These are phyloP conservation scores for Gymnobelideus leadbeateri DNA, from an alignment of 2,113 vertebrate genomes.

Conservation along the genomic window DNA sequence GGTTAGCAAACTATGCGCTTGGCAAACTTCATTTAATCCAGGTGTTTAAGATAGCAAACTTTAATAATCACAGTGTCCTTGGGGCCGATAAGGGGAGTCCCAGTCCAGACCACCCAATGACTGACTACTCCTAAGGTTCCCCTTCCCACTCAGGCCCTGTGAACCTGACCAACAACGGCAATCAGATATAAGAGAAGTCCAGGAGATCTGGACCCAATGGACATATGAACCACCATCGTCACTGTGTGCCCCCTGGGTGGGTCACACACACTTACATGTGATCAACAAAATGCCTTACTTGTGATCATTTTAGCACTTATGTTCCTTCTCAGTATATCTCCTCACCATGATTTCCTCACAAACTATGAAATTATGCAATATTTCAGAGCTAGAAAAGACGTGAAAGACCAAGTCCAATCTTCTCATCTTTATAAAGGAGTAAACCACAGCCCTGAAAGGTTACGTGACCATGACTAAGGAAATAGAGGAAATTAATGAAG, in stretches of 20 bases:
- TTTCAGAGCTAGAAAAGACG: not conserved
- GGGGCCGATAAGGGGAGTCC: not conserved
- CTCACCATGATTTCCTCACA: not conserved
- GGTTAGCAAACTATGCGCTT: not conserved
- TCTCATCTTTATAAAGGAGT: not conserved
- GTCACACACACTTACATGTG: not conserved
- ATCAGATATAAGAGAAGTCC: not conserved
- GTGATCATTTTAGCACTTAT: not conserved
- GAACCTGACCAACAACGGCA: not conserved
- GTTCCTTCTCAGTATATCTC: not conserved
- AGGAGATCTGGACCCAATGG: not conserved
- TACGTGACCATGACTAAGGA: not conserved
- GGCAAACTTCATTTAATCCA: not conserved
- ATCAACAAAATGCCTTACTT: not conserved
- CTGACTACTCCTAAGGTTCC: not conserved
- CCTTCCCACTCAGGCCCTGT: not conserved
- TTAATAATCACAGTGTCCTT: not conserved
- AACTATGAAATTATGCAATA: not conserved
- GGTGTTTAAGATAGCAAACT: not conserved
- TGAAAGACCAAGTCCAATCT: not conserved
- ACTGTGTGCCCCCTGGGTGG: not conserved
- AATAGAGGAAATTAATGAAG: not conserved
- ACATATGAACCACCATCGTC: not conserved
- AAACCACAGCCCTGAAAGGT: not conserved
- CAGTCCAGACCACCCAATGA: not conserved